Percentiles rank a stretch among this genome's conserved stretches.
These are phyloP conservation scores for Pantherophis alleghaniensis DNA, from an alignment of 2,797 vertebrate genomes.

Conservation along the genomic window DNA sequence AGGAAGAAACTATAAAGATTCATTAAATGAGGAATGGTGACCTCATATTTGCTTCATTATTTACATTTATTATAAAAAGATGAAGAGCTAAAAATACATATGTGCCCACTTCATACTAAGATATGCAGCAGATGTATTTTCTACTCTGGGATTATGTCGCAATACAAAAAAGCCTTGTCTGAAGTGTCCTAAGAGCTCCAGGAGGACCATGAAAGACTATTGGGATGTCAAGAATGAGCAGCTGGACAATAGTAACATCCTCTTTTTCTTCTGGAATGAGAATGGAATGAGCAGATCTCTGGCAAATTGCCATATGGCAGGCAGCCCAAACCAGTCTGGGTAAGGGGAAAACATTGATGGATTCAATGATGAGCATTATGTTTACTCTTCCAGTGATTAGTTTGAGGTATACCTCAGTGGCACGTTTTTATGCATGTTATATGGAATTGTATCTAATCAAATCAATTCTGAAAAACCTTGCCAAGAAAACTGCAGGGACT, in stretches of 20 bases:
- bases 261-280: slow-evolving; percentile 10
- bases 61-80: background rate
- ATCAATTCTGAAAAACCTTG: background rate
- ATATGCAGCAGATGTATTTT: background rate
- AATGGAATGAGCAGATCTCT: slow-evolving; percentile 19
- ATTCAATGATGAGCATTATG: background rate
- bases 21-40: background rate
- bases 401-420: background rate
- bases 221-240: slow-evolving; percentile 7
- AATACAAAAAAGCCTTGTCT: background rate
- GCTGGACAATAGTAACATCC: slow-evolving; percentile 10
- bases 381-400: background rate
- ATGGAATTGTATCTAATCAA: background rate
- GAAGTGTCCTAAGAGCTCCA: background rate
- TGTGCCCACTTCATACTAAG: background rate
- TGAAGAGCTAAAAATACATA: background rate
- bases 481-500: background rate
- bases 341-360: background rate
- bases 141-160: background rate
- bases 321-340: background rate
- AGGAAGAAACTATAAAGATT: background rate
- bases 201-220: background rate
- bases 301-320: slow-evolving; percentile 1
- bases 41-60: background rate
- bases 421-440: background rate